These are phyloP conservation scores for Ptychobarbus kaznakovi DNA, from an alignment of 2,797 vertebrate species.

Conservation along the genomic window DNA sequence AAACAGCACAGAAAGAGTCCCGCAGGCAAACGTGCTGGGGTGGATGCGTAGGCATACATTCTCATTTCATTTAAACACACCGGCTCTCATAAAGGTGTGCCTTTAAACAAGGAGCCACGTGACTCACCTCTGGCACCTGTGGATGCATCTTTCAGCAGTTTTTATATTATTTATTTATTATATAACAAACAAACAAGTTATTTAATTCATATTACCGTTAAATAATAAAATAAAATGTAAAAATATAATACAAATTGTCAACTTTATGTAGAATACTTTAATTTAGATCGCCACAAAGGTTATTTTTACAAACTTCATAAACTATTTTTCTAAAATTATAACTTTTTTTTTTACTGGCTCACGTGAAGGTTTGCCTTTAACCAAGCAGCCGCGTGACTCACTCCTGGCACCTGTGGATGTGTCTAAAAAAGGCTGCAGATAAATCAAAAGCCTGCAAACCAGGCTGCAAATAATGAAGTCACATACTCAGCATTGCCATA, in stretches of 20 bases:
- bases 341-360: background rate
- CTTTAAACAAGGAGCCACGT: conserved; percentile 9
- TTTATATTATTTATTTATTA: background rate
- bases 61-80: conserved; percentile 29
- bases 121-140: conserved; percentile 51
- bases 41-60: conserved; percentile 21
- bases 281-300: background rate
- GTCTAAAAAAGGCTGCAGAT: conserved; percentile 45
- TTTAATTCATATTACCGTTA: background rate
- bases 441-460: conserved; percentile 40
- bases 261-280: background rate
- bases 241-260: background rate
- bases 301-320: background rate
- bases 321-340: background rate
- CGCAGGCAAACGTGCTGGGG: background rate
- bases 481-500: conserved; percentile 45
- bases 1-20: conserved; percentile 17
- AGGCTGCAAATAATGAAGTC: conserved; percentile 39
- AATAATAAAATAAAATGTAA: background rate
- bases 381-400: conserved; percentile 35
- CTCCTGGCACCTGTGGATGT: conserved; percentile 49
- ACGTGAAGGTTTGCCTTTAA: conserved; percentile 20
- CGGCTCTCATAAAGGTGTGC: conserved; percentile 5
- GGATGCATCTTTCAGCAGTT: conserved; percentile 28
- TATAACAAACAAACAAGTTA: background rate